These are phyloP conservation scores for Barbus barbus DNA, from an alignment of 2,113 vertebrate species.

Conservation along the genomic window DNA sequence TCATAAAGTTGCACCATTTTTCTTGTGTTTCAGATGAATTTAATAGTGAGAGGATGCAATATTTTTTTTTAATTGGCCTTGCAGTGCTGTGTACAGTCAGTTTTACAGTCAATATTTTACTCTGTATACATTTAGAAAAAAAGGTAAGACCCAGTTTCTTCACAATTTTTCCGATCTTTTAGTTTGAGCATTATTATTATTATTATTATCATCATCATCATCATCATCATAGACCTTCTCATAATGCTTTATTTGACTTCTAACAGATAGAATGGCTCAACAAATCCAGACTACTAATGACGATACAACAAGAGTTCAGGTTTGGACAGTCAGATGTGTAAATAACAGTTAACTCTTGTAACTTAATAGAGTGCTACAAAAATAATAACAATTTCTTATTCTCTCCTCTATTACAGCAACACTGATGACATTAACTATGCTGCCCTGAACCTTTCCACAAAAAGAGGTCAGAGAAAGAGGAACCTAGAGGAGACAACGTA, in stretches of 20 bases:
- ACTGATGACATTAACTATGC: neutral
- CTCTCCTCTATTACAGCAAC: neutral
- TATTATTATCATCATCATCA: neutral
- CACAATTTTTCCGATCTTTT: neutral
- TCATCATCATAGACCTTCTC: neutral
- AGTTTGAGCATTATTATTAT: neutral
- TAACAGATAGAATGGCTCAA: neutral
- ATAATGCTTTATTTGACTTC: neutral
- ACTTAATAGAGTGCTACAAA: too few species aligned
- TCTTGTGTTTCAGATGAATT: slow-evolving; percentile 12
- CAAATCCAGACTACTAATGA: neutral
- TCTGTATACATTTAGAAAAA: neutral
- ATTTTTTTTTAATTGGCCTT: slow-evolving; percentile 7
- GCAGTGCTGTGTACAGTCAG: neutral
- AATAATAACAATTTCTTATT: neutral
- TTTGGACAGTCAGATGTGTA: neutral
- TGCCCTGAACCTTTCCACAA: neutral
- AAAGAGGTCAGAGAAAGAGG: slow-evolving; percentile 19
- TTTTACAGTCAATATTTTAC: neutral
- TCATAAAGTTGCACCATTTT: neutral
- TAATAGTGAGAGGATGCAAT: neutral
- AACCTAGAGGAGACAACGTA: neutral
- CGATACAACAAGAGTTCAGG: neutral
- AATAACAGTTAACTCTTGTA: neutral
- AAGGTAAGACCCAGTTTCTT: neutral